phyloP scores from a whole-genome alignment of 2,888 invertebrate species.

The Aphodius sticticus region DNA sequence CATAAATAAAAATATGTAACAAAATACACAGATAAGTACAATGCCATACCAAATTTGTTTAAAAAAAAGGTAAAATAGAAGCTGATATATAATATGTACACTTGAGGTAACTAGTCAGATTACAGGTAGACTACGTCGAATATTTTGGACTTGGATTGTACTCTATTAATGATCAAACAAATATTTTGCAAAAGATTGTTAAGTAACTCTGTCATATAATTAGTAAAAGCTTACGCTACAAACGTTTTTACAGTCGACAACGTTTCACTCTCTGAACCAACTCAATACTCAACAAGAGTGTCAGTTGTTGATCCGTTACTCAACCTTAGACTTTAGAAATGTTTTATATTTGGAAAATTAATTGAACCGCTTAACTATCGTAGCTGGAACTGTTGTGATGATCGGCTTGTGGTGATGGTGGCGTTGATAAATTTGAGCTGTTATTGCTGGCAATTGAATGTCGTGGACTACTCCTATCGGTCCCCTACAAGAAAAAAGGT shows the following conservation, averaged over 20 bases:
- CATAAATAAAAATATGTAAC: constrained; percentile 18
- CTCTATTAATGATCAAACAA: constrained; percentile 9
- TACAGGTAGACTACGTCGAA: constrained; percentile 23
- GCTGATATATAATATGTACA: constrained; percentile 31
- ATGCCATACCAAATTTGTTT: constrained; percentile 19
- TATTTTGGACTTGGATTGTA: constrained; percentile 27
- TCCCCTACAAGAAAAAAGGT: constrained; percentile 49
- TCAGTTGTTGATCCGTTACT: neutral
- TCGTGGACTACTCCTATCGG: constrained; percentile 68
- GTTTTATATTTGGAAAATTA: constrained; percentile 18
- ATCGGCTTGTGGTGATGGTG: constrained; percentile 73
- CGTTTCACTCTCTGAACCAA: neutral
- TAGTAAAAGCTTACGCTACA: neutral
- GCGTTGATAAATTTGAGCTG: constrained; percentile 77
- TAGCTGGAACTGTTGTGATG: constrained; percentile 72
- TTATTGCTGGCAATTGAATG: constrained; percentile 79
- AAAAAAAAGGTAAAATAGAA: constrained; percentile 12
- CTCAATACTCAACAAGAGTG: neutral
- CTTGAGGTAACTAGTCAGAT: constrained; percentile 38
- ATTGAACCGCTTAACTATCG: constrained; percentile 64
- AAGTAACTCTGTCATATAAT: neutral
- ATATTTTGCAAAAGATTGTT: neutral
- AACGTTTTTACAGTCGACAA: neutral
- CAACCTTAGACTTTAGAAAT: constrained; percentile 4
- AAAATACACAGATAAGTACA: constrained; percentile 19